Percentiles rank a stretch among this genome's conserved stretches.
phyloP scores from a whole-genome alignment of 2,888 invertebrate genomes.

The Hypomecis punctinalis region DNA sequence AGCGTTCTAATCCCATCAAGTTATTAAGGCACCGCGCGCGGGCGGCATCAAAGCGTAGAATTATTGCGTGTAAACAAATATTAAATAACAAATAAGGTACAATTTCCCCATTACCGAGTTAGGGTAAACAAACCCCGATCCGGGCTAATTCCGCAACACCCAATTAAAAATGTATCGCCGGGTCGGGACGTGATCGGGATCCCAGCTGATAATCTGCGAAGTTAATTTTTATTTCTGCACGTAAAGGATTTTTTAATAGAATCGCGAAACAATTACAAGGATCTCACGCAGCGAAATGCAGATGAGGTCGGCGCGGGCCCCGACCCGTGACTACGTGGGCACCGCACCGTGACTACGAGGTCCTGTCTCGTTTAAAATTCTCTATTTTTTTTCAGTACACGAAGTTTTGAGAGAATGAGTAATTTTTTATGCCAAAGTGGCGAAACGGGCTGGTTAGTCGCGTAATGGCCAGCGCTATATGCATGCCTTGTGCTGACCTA shows the following conservation, averaged over 20 bases:
- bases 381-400: not conserved
- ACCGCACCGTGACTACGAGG: slow-evolving; percentile 38
- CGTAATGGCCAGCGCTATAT: no score
- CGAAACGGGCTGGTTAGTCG: no score
- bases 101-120: slow-evolving; percentile 36
- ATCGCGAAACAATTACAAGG: slow-evolving; percentile 40
- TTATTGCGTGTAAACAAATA: slow-evolving; percentile 33
- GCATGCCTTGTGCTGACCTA: no score
- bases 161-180: slow-evolving; percentile 46
- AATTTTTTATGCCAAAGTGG: no score
- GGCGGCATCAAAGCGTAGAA: slow-evolving; percentile 26
- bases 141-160: slow-evolving; percentile 43
- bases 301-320: slow-evolving; percentile 39
- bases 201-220: slow-evolving; percentile 40
- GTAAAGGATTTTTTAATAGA: slow-evolving; percentile 30
- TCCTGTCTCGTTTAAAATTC: slow-evolving; percentile 21
- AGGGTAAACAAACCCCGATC: slow-evolving; percentile 35
- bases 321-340: slow-evolving; percentile 45
- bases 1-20: slow-evolving; percentile 22
- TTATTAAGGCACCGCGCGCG: slow-evolving; percentile 27
- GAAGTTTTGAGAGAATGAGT: not conserved
- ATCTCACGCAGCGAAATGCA: slow-evolving; percentile 44
- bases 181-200: slow-evolving; percentile 44
- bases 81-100: slow-evolving; percentile 36
- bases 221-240: slow-evolving; percentile 41